These are phyloP conservation scores for Trissolcus japonicus DNA, from an alignment of 2,888 invertebrate genomes.

Conservation along the genomic window DNA sequence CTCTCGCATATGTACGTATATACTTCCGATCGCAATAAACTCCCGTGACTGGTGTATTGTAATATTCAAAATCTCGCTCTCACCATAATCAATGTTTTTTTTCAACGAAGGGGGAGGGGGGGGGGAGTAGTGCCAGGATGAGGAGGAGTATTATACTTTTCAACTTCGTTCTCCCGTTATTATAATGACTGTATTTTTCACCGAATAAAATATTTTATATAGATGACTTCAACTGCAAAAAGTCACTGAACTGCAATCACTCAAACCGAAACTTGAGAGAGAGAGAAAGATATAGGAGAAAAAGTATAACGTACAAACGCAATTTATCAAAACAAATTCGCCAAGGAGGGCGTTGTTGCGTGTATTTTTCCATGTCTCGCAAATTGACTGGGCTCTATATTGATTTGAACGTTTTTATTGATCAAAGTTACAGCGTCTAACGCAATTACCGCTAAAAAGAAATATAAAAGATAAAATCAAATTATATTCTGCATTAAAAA, in stretches of 20 bases:
- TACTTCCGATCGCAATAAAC: slow-evolving; percentile 44
- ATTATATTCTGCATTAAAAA: slow-evolving; percentile 46
- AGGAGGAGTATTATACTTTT: slow-evolving; percentile 2
- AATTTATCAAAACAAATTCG: slow-evolving; percentile 42
- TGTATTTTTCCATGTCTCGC: slow-evolving; percentile 41
- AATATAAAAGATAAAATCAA: slow-evolving; percentile 32
- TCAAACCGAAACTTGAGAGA: no score
- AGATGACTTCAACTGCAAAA: no score
- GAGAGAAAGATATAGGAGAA: background rate
- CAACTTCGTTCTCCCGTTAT: background rate
- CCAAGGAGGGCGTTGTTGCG: slow-evolving; percentile 32
- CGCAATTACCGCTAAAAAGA: slow-evolving; percentile 43
- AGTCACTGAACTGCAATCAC: no score
- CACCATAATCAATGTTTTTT: slow-evolving; percentile 29
- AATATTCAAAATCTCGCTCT: slow-evolving; percentile 32
- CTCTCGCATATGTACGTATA: background rate
- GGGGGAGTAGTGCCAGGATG: slow-evolving; percentile 23
- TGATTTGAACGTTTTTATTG: slow-evolving; percentile 53
- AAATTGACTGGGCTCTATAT: slow-evolving; percentile 40
- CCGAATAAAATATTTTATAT: background rate
- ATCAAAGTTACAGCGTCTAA: slow-evolving; percentile 47
- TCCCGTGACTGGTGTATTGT: slow-evolving; percentile 31
- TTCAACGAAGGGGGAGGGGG: background rate
- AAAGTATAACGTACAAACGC: slow-evolving; percentile 28
- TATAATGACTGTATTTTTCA: background rate